Conservation (phyloP, 2,797 vertebrate genomes). For the Pseudochromis fuscus region DNA sequence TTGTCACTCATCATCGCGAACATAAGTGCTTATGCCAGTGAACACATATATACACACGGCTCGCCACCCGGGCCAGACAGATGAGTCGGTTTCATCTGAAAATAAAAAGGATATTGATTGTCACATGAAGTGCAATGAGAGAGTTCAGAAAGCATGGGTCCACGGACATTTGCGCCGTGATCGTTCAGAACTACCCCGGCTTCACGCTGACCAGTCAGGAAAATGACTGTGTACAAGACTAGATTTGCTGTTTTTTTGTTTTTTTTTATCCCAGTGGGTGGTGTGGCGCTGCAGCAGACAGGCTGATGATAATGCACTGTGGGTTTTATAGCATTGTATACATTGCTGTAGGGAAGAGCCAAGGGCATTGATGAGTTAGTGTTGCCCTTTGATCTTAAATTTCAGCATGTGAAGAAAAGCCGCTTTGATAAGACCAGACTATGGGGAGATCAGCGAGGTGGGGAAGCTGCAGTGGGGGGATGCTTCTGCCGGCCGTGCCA, state of each 20-base stretch:
- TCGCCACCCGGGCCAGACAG: slow-evolving; percentile 5
- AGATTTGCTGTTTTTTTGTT: slow-evolving; percentile 40
- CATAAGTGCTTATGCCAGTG: slow-evolving; percentile 26
- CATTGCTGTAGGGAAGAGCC: slow-evolving; percentile 39
- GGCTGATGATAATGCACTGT: slow-evolving; percentile 45
- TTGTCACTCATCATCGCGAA: slow-evolving; percentile 45
- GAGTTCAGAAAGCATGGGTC: slow-evolving; percentile 12
- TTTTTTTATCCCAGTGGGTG: slow-evolving; percentile 39
- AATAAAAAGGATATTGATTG: slow-evolving; percentile 55
- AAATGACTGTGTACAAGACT: slow-evolving; percentile 35
- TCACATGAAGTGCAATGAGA: slow-evolving; percentile 27
- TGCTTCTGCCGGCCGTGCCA: slow-evolving; percentile 28
- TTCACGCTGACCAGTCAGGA: slow-evolving; percentile 45
- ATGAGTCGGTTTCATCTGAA: slow-evolving; percentile 38
- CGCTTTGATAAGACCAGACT: slow-evolving; percentile 60
- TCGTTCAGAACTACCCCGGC: slow-evolving; percentile 13
- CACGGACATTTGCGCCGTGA: too few relatives aligned
- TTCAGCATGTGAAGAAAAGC: slow-evolving; percentile 62
- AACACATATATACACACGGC: background rate
- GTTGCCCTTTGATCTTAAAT: slow-evolving; percentile 65
- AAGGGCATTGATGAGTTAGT: slow-evolving; percentile 50
- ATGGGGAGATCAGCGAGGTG: slow-evolving; percentile 50
- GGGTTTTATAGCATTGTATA: slow-evolving; percentile 53
- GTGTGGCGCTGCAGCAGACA: slow-evolving; percentile 35
- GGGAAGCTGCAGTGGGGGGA: slow-evolving; percentile 51